A percentile compares a stretch with the other conserved stretches of the same genome.
Evolutionary conservation across 2,797 vertebrate genomes (phyloP).

Genomic region (Smutsia temminckii): DNA sequence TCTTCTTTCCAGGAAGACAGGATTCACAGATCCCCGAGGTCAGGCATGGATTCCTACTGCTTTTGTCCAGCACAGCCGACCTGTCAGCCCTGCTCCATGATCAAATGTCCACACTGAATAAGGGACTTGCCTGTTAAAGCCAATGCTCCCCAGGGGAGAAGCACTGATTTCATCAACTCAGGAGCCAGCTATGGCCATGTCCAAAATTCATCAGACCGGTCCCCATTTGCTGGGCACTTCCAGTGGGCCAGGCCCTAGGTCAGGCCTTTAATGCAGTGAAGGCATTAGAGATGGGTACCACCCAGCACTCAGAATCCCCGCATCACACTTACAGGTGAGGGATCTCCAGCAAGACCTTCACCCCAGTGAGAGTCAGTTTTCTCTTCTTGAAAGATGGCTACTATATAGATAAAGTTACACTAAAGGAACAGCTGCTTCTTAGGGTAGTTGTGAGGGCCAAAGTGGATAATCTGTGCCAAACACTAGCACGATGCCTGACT

Average conservation of each 20-base stretch:
- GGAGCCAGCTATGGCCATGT: neutral
- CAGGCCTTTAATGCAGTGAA: neutral
- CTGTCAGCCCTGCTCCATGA: neutral
- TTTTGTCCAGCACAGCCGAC: neutral
- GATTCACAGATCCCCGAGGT: neutral
- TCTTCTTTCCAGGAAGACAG: neutral
- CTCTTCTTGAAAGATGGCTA: neutral
- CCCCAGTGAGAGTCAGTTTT: neutral
- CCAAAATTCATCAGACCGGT: neutral
- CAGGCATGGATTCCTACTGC: neutral
- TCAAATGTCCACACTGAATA: neutral
- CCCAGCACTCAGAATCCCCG: neutral
- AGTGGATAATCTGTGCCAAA: neutral
- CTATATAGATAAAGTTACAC: neutral
- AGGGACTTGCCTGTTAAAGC: neutral
- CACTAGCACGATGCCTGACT: neutral
- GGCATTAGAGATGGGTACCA: neutral
- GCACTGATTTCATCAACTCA: neutral
- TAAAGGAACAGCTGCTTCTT: neutral
- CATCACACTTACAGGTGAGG: neutral
- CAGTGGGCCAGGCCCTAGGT: neutral
- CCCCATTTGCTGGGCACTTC: neutral
- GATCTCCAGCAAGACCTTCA: neutral
- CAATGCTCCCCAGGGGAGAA: neutral
- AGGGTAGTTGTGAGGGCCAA: neutral